phyloP scores from a whole-genome alignment of 1,140 invertebrate species.

The Theocolax elegans region DNA sequence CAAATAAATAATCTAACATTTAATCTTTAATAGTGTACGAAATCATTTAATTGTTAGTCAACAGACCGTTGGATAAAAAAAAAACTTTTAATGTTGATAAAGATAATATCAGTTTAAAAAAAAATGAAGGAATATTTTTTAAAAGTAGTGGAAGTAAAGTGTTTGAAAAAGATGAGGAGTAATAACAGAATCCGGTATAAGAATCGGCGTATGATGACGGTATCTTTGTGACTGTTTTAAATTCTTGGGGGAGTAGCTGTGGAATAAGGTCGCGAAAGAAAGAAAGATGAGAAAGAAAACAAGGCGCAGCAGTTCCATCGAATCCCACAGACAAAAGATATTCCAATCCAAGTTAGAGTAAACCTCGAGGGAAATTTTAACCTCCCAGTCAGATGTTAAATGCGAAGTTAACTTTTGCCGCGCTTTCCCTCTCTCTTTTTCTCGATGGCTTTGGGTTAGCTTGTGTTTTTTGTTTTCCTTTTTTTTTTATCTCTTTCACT shows the following conservation, averaged over 20 bases:
- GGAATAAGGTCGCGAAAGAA: background rate
- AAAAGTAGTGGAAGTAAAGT: background rate
- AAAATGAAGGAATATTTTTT: background rate
- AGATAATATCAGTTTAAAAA: no score
- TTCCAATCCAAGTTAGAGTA: constrained; percentile 53
- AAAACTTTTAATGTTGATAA: no score
- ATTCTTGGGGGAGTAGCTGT: background rate
- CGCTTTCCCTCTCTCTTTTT: constrained; percentile 37
- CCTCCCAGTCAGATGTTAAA: constrained; percentile 61
- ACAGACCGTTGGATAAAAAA: no score
- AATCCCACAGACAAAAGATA: constrained; percentile 52
- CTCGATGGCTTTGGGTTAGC: background rate
- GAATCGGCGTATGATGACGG: background rate
- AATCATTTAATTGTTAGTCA: no score
- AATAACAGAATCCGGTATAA: background rate
- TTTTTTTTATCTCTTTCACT: constrained; percentile 23
- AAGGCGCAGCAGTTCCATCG: constrained; percentile 25
- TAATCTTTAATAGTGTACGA: no score
- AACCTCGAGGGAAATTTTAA: constrained; percentile 65
- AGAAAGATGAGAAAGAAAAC: background rate
- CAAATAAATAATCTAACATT: no score
- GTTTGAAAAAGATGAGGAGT: background rate
- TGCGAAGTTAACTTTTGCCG: constrained; percentile 60
- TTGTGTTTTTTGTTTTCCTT: no score
- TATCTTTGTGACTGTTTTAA: background rate